These are phyloP conservation scores for Agriotes lineatus DNA, from an alignment of 2,888 invertebrate species.

Conservation along the genomic window DNA sequence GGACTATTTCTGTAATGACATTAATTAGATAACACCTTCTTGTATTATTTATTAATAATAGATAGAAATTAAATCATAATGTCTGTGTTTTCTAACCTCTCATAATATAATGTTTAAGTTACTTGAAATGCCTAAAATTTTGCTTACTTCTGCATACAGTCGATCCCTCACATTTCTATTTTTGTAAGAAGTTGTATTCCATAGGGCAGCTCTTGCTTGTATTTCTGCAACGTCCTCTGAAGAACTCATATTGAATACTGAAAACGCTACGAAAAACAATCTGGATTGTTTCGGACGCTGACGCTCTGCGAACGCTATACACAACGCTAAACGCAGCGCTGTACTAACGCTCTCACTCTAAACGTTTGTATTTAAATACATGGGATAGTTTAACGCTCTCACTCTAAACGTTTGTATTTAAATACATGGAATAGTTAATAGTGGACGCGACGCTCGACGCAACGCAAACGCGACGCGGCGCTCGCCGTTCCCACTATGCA, in stretches of 20 bases:
- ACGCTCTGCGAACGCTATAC: no score
- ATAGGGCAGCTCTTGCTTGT: constrained; percentile 9
- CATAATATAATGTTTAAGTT: constrained; percentile 7
- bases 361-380: not conserved
- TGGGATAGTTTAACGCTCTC: constrained; percentile 32
- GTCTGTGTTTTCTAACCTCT: constrained; percentile 1
- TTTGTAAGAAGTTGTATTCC: constrained; percentile 16
- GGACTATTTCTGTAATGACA: constrained; percentile 8
- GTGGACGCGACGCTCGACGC: no score
- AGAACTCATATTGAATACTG: constrained; percentile 19
- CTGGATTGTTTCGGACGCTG: no score
- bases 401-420: no score
- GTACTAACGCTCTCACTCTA: no score
- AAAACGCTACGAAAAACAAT: no score
- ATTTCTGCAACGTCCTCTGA: constrained; percentile 15
- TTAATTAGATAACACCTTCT: constrained; percentile 10
- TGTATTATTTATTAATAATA: constrained; percentile 6
- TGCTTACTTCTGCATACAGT: constrained; percentile 11
- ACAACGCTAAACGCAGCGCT: no score
- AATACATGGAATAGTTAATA: no score
- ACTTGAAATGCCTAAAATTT: constrained; percentile 17
- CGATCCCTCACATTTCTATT: constrained; percentile 14
- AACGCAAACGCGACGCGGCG: no score
- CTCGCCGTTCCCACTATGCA: no score
- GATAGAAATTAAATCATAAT: not conserved